Evolutionary conservation across 37 sponge, comb jelly and placozoan species (phyloP), one percentile per base, ranked within the genome.

Genomic region (Ephydatia muelleri): DNA sequence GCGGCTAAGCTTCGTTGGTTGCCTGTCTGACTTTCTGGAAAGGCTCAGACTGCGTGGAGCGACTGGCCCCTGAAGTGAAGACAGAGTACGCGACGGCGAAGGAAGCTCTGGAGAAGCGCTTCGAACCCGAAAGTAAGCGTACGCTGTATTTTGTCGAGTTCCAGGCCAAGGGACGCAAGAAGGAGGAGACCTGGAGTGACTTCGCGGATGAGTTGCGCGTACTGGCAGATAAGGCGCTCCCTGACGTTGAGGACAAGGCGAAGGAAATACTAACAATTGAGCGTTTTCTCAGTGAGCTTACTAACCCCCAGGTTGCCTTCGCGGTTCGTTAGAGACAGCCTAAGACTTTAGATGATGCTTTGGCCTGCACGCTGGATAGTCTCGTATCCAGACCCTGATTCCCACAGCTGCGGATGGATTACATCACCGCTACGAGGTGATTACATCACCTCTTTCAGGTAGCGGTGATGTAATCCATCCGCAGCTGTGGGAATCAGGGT

Each of bases 341-440:
- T 1, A 84, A 49, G 43, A 86, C 68, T 0, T 40, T 90, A 40
- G 82, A 86, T 39, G 86, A 70, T 34, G 83, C 86, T 25, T 86
- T 90, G 38, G 38, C 47, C 21, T 73, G 82, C n/a, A 90, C 91
- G 12, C 47, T 82, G 33, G 91, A 90, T n/a, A n/a, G n/a, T n/a
- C n/a, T n/a, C n/a, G n/a, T n/a, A n/a, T n/a, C n/a, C n/a, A n/a
- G n/a, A n/a, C n/a, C n/a, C n/a, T n/a, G n/a, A n/a, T n/a, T n/a
- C n/a, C n/a, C n/a, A n/a, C n/a, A n/a, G n/a, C n/a, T n/a, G n/a
- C n/a, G n/a, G n/a, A n/a, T n/a, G n/a, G n/a, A n/a, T n/a, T n/a
- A n/a, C n/a, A n/a, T n/a, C n/a, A n/a, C n/a, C n/a, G n/a, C n/a
- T n/a, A n/a, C n/a, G n/a, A n/a, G n/a, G n/a, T n/a, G n/a, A n/a